phyloP scores from a whole-genome alignment of 1,140 invertebrate genomes.

The Centruroides vittatus region DNA sequence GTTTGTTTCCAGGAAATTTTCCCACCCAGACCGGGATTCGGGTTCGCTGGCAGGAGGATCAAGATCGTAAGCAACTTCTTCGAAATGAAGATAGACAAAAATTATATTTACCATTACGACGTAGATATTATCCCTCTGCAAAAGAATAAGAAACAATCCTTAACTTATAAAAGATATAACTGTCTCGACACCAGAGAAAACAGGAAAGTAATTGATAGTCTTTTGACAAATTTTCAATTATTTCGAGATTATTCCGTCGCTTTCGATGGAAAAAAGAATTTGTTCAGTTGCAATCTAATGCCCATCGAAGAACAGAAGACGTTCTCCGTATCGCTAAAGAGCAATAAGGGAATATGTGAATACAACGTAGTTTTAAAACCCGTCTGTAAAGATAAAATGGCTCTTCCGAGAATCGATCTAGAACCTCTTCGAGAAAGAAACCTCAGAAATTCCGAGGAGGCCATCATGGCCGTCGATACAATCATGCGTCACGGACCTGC shows the following conservation, averaged over 20 bases:
- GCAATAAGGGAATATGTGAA: no score
- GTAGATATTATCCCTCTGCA: background rate
- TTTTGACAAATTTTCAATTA: background rate
- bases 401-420: background rate
- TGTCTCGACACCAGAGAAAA: background rate
- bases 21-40: no score
- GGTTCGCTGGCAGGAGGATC: no score
- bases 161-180: background rate
- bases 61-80: no score
- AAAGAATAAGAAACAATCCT: no score
- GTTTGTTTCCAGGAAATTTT: no score
- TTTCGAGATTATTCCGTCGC: background rate
- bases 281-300: background rate
- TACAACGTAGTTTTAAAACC: conserved; percentile 7
- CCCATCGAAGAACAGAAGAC: background rate
- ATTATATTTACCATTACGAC: conserved; percentile 9
- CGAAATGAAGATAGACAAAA: no score
- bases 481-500: conserved; percentile 9
- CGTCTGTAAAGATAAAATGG: background rate
- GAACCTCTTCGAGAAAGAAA: conserved; percentile 2
- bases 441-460: conserved; percentile 3
- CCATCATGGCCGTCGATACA: conserved; percentile 11
- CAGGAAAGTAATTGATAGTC: background rate
- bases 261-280: conserved; percentile 9
- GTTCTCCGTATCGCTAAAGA: no score